Percentiles rank a stretch among this genome's conserved stretches.
phyloP scores from a whole-genome alignment of 2,113 vertebrate genomes.

The Pteropus alecto region DNA sequence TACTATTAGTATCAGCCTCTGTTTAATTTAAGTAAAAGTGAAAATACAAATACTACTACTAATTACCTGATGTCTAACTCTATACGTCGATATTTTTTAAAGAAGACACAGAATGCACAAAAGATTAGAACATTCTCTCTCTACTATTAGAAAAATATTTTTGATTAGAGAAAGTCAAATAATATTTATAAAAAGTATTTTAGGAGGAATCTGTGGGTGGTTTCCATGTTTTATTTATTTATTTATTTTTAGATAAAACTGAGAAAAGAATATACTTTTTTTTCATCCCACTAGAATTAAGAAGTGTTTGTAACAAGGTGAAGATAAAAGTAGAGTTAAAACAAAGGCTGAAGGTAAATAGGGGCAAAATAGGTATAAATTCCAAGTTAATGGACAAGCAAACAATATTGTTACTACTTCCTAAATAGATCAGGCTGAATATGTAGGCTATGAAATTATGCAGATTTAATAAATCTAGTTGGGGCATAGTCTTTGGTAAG shows the following conservation, averaged over 20 bases:
- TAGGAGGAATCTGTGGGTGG: not conserved
- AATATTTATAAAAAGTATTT: not conserved
- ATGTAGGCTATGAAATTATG: not conserved
- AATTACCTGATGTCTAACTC: not conserved
- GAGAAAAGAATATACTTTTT: not conserved
- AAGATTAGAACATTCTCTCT: not conserved
- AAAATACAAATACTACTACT: not conserved
- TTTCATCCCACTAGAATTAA: not conserved
- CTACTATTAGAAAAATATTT: not conserved
- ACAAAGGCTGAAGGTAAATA: not conserved
- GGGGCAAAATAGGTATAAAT: not conserved
- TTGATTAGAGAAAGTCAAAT: not conserved
- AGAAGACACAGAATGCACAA: not conserved
- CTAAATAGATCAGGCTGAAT: not conserved
- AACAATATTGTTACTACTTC: constrained; percentile 14
- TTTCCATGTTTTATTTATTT: not conserved
- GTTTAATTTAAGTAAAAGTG: not conserved
- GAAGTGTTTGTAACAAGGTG: not conserved
- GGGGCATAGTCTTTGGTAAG: not conserved
- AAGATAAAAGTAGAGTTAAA: not conserved
- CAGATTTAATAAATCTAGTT: not conserved
- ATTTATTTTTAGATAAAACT: not conserved
- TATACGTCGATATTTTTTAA: not conserved
- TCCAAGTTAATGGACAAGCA: not conserved
- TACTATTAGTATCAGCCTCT: not conserved